Conservation (phyloP, 2,797 vertebrate genomes). For the Scarus forsteni region DNA sequence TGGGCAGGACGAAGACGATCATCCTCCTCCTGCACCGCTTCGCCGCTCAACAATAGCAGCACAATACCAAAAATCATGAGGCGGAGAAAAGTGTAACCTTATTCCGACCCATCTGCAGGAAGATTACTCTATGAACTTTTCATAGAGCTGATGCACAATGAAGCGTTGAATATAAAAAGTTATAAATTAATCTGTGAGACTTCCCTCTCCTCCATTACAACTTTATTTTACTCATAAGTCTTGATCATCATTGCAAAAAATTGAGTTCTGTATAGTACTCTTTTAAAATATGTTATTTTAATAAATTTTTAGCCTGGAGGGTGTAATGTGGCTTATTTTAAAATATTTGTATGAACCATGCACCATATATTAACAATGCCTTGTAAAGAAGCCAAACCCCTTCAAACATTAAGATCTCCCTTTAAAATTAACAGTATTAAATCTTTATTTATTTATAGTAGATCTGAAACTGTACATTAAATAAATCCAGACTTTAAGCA, state of each 20-base stretch:
- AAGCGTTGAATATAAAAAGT: slow-evolving; percentile 42
- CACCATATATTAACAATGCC: too few species aligned
- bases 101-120: slow-evolving; percentile 26
- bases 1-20: slow-evolving; percentile 46
- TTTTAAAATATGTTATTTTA: too few species aligned
- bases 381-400: too few species aligned
- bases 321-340: too few species aligned
- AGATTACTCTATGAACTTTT: not conserved
- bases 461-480: too few species aligned
- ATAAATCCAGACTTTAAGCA: too few species aligned
- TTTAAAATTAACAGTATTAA: too few species aligned
- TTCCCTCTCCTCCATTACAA: not conserved
- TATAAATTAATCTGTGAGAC: not conserved
- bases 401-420: too few species aligned
- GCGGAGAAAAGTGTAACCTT: not conserved
- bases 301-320: too few species aligned
- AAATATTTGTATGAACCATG: too few species aligned
- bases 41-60: slow-evolving; percentile 40
- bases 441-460: too few species aligned
- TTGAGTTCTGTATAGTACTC: too few species aligned
- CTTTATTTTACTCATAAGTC: not conserved
- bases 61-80: slow-evolving; percentile 27
- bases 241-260: not conserved
- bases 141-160: not conserved
- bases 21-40: slow-evolving; percentile 34